Evolutionary conservation across 2,797 vertebrate genomes (phyloP), one percentile per base, ranked within the genome.

Genomic region (Thaleichthys pacificus): DNA sequence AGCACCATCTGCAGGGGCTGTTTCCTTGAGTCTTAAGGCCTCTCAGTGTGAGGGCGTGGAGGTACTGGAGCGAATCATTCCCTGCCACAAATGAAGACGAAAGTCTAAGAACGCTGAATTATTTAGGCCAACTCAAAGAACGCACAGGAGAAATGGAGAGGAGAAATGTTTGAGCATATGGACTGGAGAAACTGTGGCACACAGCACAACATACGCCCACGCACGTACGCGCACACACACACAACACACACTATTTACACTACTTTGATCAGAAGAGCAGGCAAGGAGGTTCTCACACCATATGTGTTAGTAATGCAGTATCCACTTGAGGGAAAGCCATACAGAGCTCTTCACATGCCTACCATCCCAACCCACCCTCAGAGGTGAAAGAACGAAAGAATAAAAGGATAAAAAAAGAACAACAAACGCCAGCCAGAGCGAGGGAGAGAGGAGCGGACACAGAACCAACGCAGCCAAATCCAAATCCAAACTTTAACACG

Each of bases 41-140:
- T 73, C 68, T 85, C 74, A 56, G 80, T 74, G 73, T 47, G 70
- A 32, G 64, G 77, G 74, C 38, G 66, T 75, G 80, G 90, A 82
- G 77, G 77, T 72, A 86, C 86, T 87, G 89, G 77, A 87, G 84
- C 87, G 84, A 75, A 68, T 69, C 75, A 77, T 81, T 89, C 88
- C 77, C 78, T 85, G 66, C 79, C 66, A 80, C 74, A 88, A 87
- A 87, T 85, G 82, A 89, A 90, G 83, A 86, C 76, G 79, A 83
- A 77, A 90, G 88, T 86, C 84, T 88, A 79, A 82, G 82, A 73
- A 79, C 24, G 76, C 80, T 90, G 77, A 90, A 92, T 91, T 89
- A 92, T 93, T 92, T 89, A 93, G 77, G 79, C 62, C 22, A 6
- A 21, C 71, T 71, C 71, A 65, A 30, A 66, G 70, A 77, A 60